These are phyloP conservation scores for Drosophila borborema DNA, from an alignment of 2,888 invertebrate species.

Conservation along the genomic window DNA sequence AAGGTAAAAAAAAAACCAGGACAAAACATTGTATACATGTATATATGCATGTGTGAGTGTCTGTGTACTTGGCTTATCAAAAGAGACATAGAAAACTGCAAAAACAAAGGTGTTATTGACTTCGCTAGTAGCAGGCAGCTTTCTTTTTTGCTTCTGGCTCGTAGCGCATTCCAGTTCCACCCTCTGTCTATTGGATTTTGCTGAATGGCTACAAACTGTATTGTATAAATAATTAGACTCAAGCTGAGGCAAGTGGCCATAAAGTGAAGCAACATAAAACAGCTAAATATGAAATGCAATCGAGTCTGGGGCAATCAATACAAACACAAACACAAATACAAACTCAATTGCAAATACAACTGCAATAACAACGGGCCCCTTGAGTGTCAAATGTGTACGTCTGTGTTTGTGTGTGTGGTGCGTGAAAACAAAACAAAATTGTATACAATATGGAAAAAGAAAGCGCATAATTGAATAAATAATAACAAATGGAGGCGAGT, in stretches of 20 bases:
- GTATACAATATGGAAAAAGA: constrained; percentile 68
- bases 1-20: constrained; percentile 42
- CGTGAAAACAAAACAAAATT: constrained; percentile 72
- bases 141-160: constrained; percentile 65
- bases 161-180: constrained; percentile 42
- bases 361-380: constrained; percentile 46
- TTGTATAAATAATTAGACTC: constrained; percentile 44
- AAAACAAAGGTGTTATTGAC: constrained; percentile 75
- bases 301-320: constrained; percentile 72
- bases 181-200: constrained; percentile 38
- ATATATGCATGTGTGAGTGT: constrained; percentile 9
- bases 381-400: constrained; percentile 16
- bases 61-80: constrained; percentile 59
- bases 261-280: constrained; percentile 40
- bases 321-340: constrained; percentile 54
- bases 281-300: constrained; percentile 38
- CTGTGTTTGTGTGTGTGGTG: constrained; percentile 30
- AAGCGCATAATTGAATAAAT: constrained; percentile 79
- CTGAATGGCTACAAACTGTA: constrained; percentile 41
- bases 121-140: constrained; percentile 57
- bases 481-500: constrained; percentile 70
- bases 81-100: constrained; percentile 72
- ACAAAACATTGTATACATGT: not conserved
- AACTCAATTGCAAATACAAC: constrained; percentile 32
- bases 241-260: constrained; percentile 34